These are phyloP conservation scores for Augiades crinisus DNA, from an alignment of 2,888 invertebrate species.

Conservation along the genomic window DNA sequence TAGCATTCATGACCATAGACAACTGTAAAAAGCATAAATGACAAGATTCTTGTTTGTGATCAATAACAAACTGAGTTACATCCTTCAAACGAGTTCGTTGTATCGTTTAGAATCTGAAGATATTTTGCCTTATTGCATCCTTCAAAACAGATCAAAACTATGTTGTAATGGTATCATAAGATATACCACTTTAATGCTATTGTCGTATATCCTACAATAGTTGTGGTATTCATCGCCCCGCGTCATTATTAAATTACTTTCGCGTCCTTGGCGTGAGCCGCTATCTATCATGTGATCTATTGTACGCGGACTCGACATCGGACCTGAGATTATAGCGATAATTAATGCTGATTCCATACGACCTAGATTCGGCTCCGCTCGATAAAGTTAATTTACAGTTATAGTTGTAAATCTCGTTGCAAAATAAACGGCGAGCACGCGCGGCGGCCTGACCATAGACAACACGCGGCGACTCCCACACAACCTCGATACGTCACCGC, in stretches of 20 bases:
- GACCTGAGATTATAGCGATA: constrained; percentile 78
- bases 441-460: constrained; percentile 73
- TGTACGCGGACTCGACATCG: constrained; percentile 74
- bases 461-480: constrained; percentile 69
- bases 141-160: too few relatives aligned
- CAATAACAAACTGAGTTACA: too few relatives aligned
- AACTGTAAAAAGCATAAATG: too few relatives aligned
- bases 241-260: constrained; percentile 54
- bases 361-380: constrained; percentile 76
- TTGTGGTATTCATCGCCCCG: constrained; percentile 52
- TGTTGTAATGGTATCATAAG: too few relatives aligned
- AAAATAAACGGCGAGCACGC: constrained; percentile 66
- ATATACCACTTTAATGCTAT: too few relatives aligned
- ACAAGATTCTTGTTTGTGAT: too few relatives aligned
- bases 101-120: too few relatives aligned
- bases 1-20: too few relatives aligned
- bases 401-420: constrained; percentile 80
- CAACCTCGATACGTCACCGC: constrained; percentile 43
- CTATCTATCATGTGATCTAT: constrained; percentile 80
- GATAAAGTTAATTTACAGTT: constrained; percentile 80
- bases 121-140: too few relatives aligned
- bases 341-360: constrained; percentile 82
- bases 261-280: constrained; percentile 74
- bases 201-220: constrained; percentile 52
- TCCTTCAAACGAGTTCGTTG: too few relatives aligned